Base-by-base conservation (phyloP, 2,113 vertebrate genomes). In the Colossoma macropomum region DNA sequence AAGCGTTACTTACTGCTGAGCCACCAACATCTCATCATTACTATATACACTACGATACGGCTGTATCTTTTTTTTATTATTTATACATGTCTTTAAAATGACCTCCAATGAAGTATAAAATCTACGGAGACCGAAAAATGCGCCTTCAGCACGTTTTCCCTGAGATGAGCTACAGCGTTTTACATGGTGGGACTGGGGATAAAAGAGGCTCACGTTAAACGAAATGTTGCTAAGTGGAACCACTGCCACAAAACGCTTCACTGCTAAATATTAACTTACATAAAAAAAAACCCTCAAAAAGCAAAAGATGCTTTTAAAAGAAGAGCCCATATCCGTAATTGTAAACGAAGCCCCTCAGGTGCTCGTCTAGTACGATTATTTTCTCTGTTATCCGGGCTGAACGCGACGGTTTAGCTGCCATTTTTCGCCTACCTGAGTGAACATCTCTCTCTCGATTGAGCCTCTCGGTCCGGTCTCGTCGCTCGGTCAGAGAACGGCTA, bases 381-480 rank as follows among this genome's bases (percentile, higher is more conserved):
- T 1, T 13, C 16, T 21, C 3, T 4, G 21, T 4, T 27, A 17
- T 59, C 21, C n/a, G 56, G 23, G 56, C 21, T 23, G n/a, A 59
- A 12, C 1, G 54, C 54, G 54, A 56, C 60, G 17, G 27, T 6
- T n/a, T 10, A n/a, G 19, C 54, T 23, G 19, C 68, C 41, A 73
- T 60, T 77, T 75, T 66, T 56, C 48, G 30, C 82, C 82, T 84
- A 84, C 82, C 82, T 84, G 82, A 73, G 54, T 77, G 10, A 60
- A 65, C 82, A 79, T 84, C 45, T 56, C 68, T 62, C 38, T 56
- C 82, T 23, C 30, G 63, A 41, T 8, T 60, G 68, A 73, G 82
- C 38, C 48, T 73, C 63, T 74, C 76, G 56, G 30, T 77, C 75
- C 74, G 28, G 69, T 73, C 59, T 84, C 68, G 25, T 77, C 41